These are phyloP conservation scores for Macrophya alboannulata DNA, from an alignment of 2,888 invertebrate genomes.

Conservation along the genomic window DNA sequence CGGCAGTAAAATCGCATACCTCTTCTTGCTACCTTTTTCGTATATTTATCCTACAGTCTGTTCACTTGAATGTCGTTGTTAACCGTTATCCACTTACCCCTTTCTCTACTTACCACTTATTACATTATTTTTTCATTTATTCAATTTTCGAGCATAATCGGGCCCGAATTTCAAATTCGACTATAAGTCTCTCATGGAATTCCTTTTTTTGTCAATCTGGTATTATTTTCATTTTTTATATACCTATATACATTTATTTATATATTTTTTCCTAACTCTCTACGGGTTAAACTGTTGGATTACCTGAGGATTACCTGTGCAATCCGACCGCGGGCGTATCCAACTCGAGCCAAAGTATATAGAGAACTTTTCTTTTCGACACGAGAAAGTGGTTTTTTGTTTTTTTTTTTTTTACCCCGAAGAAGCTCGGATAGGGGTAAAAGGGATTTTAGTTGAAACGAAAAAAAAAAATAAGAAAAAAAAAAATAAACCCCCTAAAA, in stretches of 20 bases:
- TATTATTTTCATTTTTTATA: not conserved
- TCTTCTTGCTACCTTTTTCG: constrained; percentile 30
- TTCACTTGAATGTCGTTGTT: constrained; percentile 57
- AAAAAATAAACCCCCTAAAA: not conserved
- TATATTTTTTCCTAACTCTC: constrained; percentile 1
- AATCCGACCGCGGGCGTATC: constrained; percentile 34
- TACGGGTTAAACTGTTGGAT: constrained; percentile 47
- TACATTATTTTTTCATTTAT: not conserved
- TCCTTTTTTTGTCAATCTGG: not conserved
- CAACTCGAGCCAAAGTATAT: constrained; percentile 28
- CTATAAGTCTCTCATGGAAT: not conserved
- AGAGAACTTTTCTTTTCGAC: constrained; percentile 23
- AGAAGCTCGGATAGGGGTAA: not conserved
- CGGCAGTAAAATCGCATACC: not conserved
- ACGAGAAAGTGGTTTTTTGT: not conserved
- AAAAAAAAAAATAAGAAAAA: not conserved
- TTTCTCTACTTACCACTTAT: constrained; percentile 7
- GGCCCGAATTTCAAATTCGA: constrained; percentile 49
- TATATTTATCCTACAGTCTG: constrained; percentile 38
- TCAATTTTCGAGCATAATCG: constrained; percentile 51
- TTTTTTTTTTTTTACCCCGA: not conserved
- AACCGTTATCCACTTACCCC: constrained; percentile 48
- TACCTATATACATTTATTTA: too few relatives aligned
- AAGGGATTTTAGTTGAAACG: constrained; percentile 3
- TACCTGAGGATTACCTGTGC: constrained; percentile 52